Percentiles rank a stretch among this genome's conserved stretches.
Evolutionary conservation across 2,888 invertebrate genomes (phyloP).

Genomic region (Macaria notata): DNA sequence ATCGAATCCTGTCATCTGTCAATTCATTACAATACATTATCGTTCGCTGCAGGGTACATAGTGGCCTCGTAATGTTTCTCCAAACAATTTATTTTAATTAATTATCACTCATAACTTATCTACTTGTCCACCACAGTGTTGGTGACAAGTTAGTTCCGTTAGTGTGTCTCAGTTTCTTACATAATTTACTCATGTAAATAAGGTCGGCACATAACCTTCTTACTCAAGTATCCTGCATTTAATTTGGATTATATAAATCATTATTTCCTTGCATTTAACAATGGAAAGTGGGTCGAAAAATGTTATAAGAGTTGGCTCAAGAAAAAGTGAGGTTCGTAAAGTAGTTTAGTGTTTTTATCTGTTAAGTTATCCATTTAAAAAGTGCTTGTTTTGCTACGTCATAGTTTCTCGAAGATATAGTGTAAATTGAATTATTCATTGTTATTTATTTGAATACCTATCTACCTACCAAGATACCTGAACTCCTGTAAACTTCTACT

Average conservation of each 20-base stretch:
- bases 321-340: slow-evolving; percentile 90
- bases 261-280: slow-evolving; percentile 35
- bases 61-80: slow-evolving; percentile 1
- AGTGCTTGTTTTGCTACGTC: neutral
- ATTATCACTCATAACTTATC: slow-evolving; percentile 23
- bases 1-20: too few relatives aligned
- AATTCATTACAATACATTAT: too few relatives aligned
- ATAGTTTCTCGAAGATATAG: neutral
- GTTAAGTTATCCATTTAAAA: neutral
- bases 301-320: slow-evolving; percentile 89
- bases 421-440: slow-evolving; percentile 2
- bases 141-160: slow-evolving; percentile 58
- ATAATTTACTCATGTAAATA: slow-evolving; percentile 20
- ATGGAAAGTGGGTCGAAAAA: slow-evolving; percentile 72
- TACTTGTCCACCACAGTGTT: slow-evolving; percentile 77
- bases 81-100: slow-evolving; percentile 20
- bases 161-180: slow-evolving; percentile 11
- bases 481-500: too few relatives aligned
- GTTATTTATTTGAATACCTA: neutral
- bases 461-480: too few relatives aligned
- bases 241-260: slow-evolving; percentile 42
- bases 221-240: slow-evolving; percentile 25
- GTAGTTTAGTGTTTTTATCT: neutral
- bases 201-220: slow-evolving; percentile 36
- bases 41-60: too few relatives aligned